A percentile compares a stretch with the other conserved stretches of the same genome.
Conservation (phyloP, 2,888 invertebrate genomes). For the Slavum lentiscoides region DNA sequence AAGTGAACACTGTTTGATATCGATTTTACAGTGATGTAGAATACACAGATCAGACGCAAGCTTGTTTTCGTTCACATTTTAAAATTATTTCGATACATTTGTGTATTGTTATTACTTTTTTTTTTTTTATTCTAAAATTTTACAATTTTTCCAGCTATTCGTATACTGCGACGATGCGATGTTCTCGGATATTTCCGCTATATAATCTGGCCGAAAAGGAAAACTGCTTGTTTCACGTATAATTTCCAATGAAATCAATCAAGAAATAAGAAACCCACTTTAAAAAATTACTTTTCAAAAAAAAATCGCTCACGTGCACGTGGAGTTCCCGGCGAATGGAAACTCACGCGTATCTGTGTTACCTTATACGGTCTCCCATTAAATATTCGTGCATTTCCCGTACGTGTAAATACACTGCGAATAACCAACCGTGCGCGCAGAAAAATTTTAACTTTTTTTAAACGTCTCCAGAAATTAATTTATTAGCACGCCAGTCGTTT, state of each 20-base stretch:
- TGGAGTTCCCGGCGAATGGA: neutral
- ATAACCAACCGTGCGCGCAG: neutral
- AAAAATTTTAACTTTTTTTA: constrained; percentile 14
- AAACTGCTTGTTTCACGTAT: neutral
- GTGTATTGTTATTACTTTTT: too few relatives aligned
- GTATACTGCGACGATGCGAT: too few relatives aligned
- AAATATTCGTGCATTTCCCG: constrained; percentile 10
- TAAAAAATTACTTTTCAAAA: constrained; percentile 13
- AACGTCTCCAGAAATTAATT: constrained; percentile 14
- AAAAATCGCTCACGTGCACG: neutral
- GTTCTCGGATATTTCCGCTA: too few relatives aligned
- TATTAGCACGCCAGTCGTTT: neutral
- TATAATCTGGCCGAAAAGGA: neutral
- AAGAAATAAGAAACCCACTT: neutral
- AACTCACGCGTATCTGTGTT: neutral
- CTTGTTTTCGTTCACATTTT: too few relatives aligned
- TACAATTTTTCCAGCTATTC: too few relatives aligned
- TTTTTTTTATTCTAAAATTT: too few relatives aligned
- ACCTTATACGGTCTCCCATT: constrained; percentile 20
- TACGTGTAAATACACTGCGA: constrained; percentile 21
- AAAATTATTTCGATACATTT: too few relatives aligned
- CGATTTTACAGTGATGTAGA: too few relatives aligned
- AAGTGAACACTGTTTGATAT: too few relatives aligned
- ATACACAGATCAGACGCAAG: too few relatives aligned
- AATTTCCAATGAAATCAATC: neutral